Base-by-base conservation (phyloP, 2,113 vertebrate species). In the Bambusicola thoracicus region DNA sequence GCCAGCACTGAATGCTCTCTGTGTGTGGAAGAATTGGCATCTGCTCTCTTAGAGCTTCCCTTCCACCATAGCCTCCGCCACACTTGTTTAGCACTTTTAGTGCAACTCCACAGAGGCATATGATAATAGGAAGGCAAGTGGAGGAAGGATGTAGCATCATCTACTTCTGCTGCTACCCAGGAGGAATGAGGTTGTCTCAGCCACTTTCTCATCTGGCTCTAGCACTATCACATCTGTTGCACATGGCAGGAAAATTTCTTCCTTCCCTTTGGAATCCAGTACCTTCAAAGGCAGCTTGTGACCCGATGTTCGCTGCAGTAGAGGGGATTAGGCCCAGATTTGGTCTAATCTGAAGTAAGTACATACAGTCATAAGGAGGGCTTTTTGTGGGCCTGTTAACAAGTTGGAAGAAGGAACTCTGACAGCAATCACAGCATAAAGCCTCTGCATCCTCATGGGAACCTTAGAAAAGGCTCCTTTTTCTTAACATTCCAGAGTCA, bases 181-280 rank as follows among this genome's bases (percentile, higher is more conserved):
- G 61, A 67, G 72, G n/a, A 74, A 49, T 67, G 16, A 67, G 30
- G 7, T 78, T 75, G 13, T 73, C 11, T 11, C 27, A 69, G 44
- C 4, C 62, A 81, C 55, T 69, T 89, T 94, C 88, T 92, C 36
- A 65, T 87, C 74, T 85, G 86, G n/a, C 70, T 89, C 88, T 91
- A 79, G n/a, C 10, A 89, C 40, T 65, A 76, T 56, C 11, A 32
- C 25, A 49, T 76, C 20, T 89, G 15, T 84, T 25, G 8, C 49
- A 44, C 17, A 17, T 25, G 12, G 58, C 27, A 66, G 53, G 74
- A 87, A 80, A 49, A 62, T 48, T 58, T 68, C 15, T 21, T 76
- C 30, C 41, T 49, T 81, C 70, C 40, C n/a, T 65, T 79, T 58
- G 72, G 29, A 67, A 15, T 66, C 10, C 44, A 44, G 15, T 48